phyloP scores from a whole-genome alignment of 2,113 vertebrate genomes.

The Kryptolebias marmoratus region DNA sequence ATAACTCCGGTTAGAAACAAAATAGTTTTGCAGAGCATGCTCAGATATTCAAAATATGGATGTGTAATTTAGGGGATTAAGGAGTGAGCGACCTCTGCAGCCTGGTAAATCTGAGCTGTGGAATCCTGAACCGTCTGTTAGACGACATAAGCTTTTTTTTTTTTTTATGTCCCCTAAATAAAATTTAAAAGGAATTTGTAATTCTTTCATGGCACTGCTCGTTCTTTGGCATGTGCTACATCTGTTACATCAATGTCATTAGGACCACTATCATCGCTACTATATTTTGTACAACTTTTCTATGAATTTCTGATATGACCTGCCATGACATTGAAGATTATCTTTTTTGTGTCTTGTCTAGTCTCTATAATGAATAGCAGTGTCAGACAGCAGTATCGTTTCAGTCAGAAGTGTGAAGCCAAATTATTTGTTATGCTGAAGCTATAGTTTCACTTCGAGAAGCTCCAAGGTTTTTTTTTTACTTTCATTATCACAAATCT shows the following conservation, averaged over 20 bases:
- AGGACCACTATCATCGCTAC: background rate
- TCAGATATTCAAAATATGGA: constrained; percentile 42
- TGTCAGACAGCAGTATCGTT: background rate
- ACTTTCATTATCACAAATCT: background rate
- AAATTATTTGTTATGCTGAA: no score
- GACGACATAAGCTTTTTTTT: constrained; percentile 57
- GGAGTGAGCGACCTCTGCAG: constrained; percentile 56
- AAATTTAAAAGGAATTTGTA: constrained; percentile 61
- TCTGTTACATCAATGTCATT: background rate
- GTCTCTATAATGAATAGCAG: no score
- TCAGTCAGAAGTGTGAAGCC: background rate
- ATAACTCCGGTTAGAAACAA: background rate
- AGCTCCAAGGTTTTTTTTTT: background rate
- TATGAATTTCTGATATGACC: background rate
- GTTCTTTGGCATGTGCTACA: constrained; percentile 4
- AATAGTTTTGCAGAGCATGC: background rate
- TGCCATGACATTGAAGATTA: background rate
- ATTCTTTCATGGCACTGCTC: constrained; percentile 43
- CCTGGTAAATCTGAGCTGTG: constrained; percentile 58
- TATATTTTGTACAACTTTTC: background rate
- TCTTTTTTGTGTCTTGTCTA: background rate
- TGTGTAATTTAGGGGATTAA: constrained; percentile 66
- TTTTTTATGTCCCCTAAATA: constrained; percentile 22
- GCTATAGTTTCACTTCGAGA: background rate
- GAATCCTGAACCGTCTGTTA: constrained; percentile 68